phyloP scores from a whole-genome alignment of 2,113 vertebrate species.

The Phrynocephalus versicolor region DNA sequence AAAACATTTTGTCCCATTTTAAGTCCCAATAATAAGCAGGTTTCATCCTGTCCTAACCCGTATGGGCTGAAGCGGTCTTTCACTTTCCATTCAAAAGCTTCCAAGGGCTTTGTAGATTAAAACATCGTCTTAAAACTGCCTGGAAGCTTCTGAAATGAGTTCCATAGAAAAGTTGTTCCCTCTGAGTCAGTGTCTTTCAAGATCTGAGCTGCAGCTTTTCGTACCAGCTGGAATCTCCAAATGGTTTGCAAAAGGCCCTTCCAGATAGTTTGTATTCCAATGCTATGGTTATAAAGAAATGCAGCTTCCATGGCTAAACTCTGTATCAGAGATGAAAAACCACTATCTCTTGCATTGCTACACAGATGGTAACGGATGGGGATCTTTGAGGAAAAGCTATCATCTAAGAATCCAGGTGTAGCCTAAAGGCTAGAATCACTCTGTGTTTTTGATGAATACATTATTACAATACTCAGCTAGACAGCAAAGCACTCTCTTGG shows the following conservation, averaged over 20 bases:
- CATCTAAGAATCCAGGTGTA: background rate
- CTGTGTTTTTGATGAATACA: slow-evolving; percentile 12
- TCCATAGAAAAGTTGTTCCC: background rate
- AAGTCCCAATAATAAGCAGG: background rate
- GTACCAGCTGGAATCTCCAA: slow-evolving; percentile 9
- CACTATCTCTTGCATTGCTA: background rate
- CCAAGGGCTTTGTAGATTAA: background rate
- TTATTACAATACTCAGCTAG: background rate
- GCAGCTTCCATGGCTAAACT: slow-evolving; percentile 3
- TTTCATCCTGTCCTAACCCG: background rate
- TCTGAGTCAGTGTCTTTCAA: background rate
- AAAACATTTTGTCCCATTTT: background rate
- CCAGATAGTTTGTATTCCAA: slow-evolving; percentile 9
- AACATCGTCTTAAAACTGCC: background rate
- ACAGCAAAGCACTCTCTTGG: slow-evolving; percentile 1
- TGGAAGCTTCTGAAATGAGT: background rate
- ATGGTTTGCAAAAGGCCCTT: background rate
- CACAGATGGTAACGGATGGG: background rate
- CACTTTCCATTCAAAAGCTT: background rate
- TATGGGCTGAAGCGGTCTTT: background rate
- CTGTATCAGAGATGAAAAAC: background rate
- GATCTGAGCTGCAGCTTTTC: background rate
- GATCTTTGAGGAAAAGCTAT: background rate
- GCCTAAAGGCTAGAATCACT: background rate
- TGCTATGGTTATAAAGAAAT: slow-evolving; percentile 11